phyloP scores from a whole-genome alignment of 2,888 invertebrate species.

The Aethes cnicana region DNA sequence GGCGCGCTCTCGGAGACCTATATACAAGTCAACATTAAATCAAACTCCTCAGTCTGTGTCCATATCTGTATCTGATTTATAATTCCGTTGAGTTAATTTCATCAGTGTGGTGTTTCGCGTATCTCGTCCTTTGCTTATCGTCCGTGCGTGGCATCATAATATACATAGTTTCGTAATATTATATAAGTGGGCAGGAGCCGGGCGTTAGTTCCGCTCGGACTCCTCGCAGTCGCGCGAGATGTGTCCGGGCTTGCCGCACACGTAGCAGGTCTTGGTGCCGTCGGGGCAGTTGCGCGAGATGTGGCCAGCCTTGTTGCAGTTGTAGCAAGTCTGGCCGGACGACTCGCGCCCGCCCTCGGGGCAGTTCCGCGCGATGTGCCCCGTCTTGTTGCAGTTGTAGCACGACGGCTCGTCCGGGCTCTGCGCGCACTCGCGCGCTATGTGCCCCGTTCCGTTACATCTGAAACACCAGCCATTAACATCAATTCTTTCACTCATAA shows the following conservation, averaged over 20 bases:
- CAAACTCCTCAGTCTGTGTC: slow-evolving; percentile 69
- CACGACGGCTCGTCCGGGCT: slow-evolving; percentile 91
- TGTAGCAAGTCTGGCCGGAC: slow-evolving; percentile 93
- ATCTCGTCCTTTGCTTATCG: slow-evolving; percentile 80
- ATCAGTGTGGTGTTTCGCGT: slow-evolving; percentile 67
- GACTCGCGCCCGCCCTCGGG: slow-evolving; percentile 88
- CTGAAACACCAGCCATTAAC: slow-evolving; percentile 78
- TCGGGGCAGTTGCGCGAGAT: slow-evolving; percentile 93
- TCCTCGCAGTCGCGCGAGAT: slow-evolving; percentile 95
- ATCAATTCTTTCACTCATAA: no score
- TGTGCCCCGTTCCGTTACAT: slow-evolving; percentile 96
- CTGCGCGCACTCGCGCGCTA: slow-evolving; percentile 96
- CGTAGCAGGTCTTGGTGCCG: slow-evolving; percentile 94
- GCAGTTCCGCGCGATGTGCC: slow-evolving; percentile 94
- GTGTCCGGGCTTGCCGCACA: slow-evolving; percentile 95
- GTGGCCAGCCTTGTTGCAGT: slow-evolving; percentile 96
- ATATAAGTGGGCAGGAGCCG: slow-evolving; percentile 41
- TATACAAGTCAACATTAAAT: slow-evolving; percentile 77
- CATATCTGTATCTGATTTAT: slow-evolving; percentile 71
- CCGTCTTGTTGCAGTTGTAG: slow-evolving; percentile 97
- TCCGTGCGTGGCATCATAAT: slow-evolving; percentile 80
- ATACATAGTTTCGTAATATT: slow-evolving; percentile 67
- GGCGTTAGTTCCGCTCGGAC: slow-evolving; percentile 85
- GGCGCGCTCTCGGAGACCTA: slow-evolving; percentile 64
- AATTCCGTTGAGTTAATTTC: slow-evolving; percentile 73